phyloP scores from a whole-genome alignment of 1,140 invertebrate species.

The Lepidotrigona ventralis region DNA sequence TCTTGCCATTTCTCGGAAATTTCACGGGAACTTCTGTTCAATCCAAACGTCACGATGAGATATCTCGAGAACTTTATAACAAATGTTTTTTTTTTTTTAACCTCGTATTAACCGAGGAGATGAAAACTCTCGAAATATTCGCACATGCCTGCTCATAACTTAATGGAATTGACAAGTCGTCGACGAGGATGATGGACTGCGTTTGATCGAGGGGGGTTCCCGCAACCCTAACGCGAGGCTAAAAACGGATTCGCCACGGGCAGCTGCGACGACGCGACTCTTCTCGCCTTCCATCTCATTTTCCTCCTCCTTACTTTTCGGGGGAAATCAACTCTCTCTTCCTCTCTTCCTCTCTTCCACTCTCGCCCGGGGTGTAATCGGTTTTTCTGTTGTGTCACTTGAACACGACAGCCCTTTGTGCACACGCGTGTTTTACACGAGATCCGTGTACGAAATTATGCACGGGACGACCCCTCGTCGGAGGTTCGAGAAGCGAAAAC shows the following conservation, averaged over 20 bases:
- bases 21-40: no score
- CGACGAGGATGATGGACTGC: slow-evolving; percentile 61
- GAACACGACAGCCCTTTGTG: slow-evolving; percentile 22
- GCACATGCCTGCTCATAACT: slow-evolving; percentile 45
- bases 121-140: slow-evolving; percentile 43
- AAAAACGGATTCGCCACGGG: slow-evolving; percentile 75
- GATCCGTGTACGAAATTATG: slow-evolving; percentile 42
- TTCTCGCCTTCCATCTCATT: slow-evolving; percentile 45
- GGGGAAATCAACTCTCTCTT: slow-evolving; percentile 51
- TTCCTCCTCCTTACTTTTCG: slow-evolving; percentile 45
- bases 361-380: slow-evolving; percentile 28
- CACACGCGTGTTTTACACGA: slow-evolving; percentile 51
- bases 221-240: slow-evolving; percentile 47
- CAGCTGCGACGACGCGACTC: slow-evolving; percentile 72
- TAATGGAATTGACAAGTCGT: slow-evolving; percentile 65
- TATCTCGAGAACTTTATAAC: no score
- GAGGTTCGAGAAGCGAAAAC: slow-evolving; percentile 43
- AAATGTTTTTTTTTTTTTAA: no score
- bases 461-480: slow-evolving; percentile 34
- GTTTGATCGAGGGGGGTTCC: slow-evolving; percentile 58
- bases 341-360: slow-evolving; percentile 31
- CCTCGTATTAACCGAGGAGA: slow-evolving; percentile 6
- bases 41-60: no score
- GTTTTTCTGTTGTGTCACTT: slow-evolving; percentile 34
- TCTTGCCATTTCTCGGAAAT: no score